Conservation (phyloP, 2,888 invertebrate species). For the Scaptomyza caliginosa region DNA sequence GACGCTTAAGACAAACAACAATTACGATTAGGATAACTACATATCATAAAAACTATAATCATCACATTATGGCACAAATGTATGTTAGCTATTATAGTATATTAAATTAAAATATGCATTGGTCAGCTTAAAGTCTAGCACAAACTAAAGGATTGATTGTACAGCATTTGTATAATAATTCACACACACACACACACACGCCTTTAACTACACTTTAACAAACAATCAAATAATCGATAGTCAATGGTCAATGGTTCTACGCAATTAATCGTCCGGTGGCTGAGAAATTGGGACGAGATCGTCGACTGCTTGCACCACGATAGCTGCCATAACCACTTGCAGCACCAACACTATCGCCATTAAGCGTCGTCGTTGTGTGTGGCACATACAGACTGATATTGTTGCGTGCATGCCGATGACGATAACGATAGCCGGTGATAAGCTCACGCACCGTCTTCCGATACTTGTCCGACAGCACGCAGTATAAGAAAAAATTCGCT, state of each 20-base stretch:
- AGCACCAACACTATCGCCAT: constrained; percentile 45
- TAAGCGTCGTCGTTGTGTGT: constrained; percentile 64
- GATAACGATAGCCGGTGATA: constrained; percentile 80
- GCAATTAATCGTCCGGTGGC: constrained; percentile 53
- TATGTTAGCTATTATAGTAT: constrained; percentile 37
- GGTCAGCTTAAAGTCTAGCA: constrained; percentile 33
- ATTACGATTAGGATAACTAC: constrained; percentile 65
- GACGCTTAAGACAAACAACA: constrained; percentile 49
- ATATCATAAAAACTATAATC: constrained; percentile 69
- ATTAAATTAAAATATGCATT: constrained; percentile 22
- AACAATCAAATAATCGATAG: not conserved
- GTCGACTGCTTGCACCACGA: constrained; percentile 62
- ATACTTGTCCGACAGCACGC: constrained; percentile 90
- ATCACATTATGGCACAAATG: constrained; percentile 82
- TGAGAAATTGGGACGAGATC: constrained; percentile 48
- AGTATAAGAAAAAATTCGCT: constrained; percentile 91
- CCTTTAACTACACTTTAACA: constrained; percentile 21
- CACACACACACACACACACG: not conserved
- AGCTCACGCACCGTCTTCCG: constrained; percentile 85
- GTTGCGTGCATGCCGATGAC: constrained; percentile 71
- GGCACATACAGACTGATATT: constrained; percentile 76
- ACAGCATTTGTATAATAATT: constrained; percentile 10
- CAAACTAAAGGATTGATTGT: constrained; percentile 16
- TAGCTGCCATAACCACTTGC: constrained; percentile 35
- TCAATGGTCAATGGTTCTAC: not conserved